Evolutionary conservation across 2,888 invertebrate species (phyloP).

Genomic region (Antheraea yamamai): DNA sequence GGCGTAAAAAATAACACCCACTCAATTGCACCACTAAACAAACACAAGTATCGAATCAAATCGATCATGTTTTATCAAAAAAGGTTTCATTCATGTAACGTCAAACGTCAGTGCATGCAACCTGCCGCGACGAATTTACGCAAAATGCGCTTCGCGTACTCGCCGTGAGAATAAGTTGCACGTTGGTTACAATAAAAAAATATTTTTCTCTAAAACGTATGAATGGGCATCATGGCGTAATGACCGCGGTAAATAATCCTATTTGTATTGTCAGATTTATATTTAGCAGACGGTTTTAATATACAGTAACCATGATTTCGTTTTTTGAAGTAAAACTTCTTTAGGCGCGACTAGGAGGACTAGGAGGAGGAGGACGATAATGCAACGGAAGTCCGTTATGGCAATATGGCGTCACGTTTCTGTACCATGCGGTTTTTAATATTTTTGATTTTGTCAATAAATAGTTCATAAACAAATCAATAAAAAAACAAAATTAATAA

Average conservation of each 20-base stretch:
- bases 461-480: too few species aligned
- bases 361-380: too few species aligned
- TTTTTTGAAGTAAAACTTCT: neutral
- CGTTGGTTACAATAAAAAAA: conserved; percentile 18
- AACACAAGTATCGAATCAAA: conserved; percentile 71
- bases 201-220: conserved; percentile 46
- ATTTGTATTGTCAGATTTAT: conserved; percentile 66
- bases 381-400: too few species aligned
- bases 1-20: conserved; percentile 46
- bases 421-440: too few species aligned
- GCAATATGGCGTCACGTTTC: too few species aligned
- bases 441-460: too few species aligned
- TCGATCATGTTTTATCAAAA: conserved; percentile 68
- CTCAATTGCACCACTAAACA: conserved; percentile 56
- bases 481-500: too few species aligned
- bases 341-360: too few species aligned
- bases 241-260: conserved; percentile 72
- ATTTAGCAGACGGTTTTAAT: conserved; percentile 46
- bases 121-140: conserved; percentile 62
- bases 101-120: conserved; percentile 48
- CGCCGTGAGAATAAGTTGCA: conserved; percentile 56
- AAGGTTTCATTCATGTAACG: conserved; percentile 41
- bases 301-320: conserved; percentile 41
- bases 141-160: conserved; percentile 48
- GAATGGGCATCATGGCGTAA: conserved; percentile 71